These are phyloP conservation scores for Leptinotarsa undecemlineata DNA, from an alignment of 1,140 invertebrate species.

Conservation along the genomic window DNA sequence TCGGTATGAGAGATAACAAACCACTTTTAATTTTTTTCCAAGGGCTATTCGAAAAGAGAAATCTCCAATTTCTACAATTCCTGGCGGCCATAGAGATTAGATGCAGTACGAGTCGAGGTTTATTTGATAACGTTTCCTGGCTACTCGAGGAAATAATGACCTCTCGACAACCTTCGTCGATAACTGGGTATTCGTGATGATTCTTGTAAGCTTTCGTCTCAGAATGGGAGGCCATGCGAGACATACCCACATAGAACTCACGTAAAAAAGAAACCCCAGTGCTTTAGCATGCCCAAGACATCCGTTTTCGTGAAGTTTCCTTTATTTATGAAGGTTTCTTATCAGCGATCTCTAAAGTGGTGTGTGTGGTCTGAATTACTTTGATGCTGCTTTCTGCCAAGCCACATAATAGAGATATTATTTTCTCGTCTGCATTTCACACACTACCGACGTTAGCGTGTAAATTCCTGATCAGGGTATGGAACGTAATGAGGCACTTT, in stretches of 20 bases:
- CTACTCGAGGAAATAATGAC: too few species aligned
- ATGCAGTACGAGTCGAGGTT: too few species aligned
- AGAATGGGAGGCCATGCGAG: not conserved
- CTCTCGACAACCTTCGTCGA: not conserved
- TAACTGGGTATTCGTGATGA: conserved; percentile 3
- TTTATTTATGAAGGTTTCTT: conserved; percentile 17
- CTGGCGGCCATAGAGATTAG: too few species aligned
- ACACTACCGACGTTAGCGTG: not conserved
- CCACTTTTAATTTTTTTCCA: too few species aligned
- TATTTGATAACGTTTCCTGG: too few species aligned
- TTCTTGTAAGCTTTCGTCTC: not conserved
- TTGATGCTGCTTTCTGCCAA: conserved; percentile 14
- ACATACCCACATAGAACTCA: not conserved
- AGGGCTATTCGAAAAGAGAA: too few species aligned
- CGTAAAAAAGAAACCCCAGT: conserved; percentile 12
- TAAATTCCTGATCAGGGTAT: too few species aligned
- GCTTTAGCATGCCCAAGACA: conserved; percentile 19
- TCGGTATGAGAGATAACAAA: too few species aligned
- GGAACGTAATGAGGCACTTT: too few species aligned
- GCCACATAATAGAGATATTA: conserved; percentile 17
- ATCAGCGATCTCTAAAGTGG: not conserved
- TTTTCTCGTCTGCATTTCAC: conserved; percentile 3
- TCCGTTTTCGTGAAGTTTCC: conserved; percentile 24
- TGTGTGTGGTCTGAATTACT: conserved; percentile 20
- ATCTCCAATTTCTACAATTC: too few species aligned